Conservation (phyloP, 2,888 invertebrate species). For the Liopterus haemorrhoidalis region DNA sequence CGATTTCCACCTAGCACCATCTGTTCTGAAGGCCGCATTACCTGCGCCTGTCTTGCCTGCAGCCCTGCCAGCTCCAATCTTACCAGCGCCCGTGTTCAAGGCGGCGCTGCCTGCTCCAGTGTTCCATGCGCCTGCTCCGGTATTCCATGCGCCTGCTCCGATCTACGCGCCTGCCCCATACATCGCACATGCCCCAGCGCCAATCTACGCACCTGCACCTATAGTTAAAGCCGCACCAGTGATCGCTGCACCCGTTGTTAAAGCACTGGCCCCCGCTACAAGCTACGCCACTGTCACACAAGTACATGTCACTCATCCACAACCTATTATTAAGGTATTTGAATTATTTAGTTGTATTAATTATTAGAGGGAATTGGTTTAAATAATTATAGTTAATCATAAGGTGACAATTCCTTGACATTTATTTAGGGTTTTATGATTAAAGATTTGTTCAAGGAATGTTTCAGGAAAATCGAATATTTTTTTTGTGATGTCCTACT, state of each 20-base stretch:
- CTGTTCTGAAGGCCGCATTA: too few species aligned
- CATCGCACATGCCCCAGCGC: slow-evolving; percentile 29
- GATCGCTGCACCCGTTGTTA: slow-evolving; percentile 33
- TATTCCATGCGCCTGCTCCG: slow-evolving; percentile 24
- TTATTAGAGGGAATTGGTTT: too few species aligned
- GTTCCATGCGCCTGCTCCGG: slow-evolving; percentile 23
- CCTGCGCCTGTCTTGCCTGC: slow-evolving; percentile 19
- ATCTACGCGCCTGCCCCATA: slow-evolving; percentile 27
- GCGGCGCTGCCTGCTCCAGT: slow-evolving; percentile 25
- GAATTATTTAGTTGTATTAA: too few species aligned
- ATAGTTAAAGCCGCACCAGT: slow-evolving; percentile 29
- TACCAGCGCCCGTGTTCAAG: slow-evolving; percentile 27
- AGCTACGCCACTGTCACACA: slow-evolving; percentile 56
- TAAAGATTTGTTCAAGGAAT: not conserved
- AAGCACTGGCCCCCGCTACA: slow-evolving; percentile 46
- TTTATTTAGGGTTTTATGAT: too few species aligned
- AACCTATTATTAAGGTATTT: slow-evolving; percentile 41
- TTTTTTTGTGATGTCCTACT: not conserved
- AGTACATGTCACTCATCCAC: slow-evolving; percentile 39
- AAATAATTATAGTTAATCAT: slow-evolving; percentile 6
- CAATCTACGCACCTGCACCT: slow-evolving; percentile 24
- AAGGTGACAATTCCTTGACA: not conserved
- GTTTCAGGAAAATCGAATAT: not conserved
- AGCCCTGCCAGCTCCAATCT: slow-evolving; percentile 22
- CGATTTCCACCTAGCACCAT: slow-evolving; percentile 3